These are phyloP conservation scores for Eupeodes luniger DNA, from an alignment of 2,888 invertebrate genomes.

Conservation along the genomic window DNA sequence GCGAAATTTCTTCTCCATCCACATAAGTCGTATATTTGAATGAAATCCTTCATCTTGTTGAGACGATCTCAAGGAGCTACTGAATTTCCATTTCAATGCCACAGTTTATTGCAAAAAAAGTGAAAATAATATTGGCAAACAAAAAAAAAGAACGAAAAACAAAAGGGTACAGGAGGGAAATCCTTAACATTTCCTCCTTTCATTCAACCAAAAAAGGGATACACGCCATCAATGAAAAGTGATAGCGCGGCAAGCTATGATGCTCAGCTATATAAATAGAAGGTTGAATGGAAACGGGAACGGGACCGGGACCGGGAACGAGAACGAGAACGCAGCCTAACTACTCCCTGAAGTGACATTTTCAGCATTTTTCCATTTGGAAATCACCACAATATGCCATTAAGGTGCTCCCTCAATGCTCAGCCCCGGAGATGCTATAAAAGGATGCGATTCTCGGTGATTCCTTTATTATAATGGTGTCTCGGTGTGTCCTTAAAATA, in stretches of 20 bases:
- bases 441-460: conserved; percentile 76
- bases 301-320: background rate
- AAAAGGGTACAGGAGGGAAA: conserved; percentile 46
- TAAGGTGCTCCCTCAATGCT: conserved; percentile 80
- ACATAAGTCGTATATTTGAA: background rate
- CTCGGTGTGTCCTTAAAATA: conserved; percentile 57
- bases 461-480: conserved; percentile 76
- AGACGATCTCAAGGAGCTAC: conserved; percentile 62
- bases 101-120: conserved; percentile 68
- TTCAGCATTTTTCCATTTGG: conserved; percentile 81
- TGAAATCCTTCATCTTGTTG: conserved; percentile 53
- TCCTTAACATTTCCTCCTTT: conserved; percentile 27
- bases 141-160: conserved; percentile 21
- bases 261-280: background rate
- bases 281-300: conserved; percentile 40
- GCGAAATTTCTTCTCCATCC: conserved; percentile 35
- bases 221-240: background rate
- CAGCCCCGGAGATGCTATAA: conserved; percentile 71
- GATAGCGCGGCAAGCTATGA: background rate
- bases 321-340: conserved; percentile 77
- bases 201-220: conserved; percentile 59
- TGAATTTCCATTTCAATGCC: conserved; percentile 70
- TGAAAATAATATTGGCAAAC: conserved; percentile 48
- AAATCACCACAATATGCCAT: conserved; percentile 84
- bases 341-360: conserved; percentile 84